Evolutionary conservation across 2,113 vertebrate species (phyloP).

Genomic region (Hippocampus zosterae): DNA sequence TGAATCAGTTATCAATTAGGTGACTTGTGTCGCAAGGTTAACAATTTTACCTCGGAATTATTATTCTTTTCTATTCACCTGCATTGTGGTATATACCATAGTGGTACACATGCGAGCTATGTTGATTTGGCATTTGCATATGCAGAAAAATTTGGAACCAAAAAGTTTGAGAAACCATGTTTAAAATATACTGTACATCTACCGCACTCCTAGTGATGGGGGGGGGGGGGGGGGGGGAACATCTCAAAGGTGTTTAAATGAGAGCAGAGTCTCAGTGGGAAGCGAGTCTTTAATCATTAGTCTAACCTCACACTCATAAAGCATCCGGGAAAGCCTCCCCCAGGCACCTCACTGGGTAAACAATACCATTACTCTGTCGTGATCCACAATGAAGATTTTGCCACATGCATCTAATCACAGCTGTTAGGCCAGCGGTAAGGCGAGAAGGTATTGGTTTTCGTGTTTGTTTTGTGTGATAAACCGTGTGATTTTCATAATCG

Average conservation of each 20-base stretch:
- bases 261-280: conserved; percentile 29
- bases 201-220: conserved; percentile 11
- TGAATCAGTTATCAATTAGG: no score
- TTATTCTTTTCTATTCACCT: no score
- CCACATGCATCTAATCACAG: conserved; percentile 57
- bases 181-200: conserved; percentile 8
- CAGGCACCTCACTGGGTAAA: conserved; percentile 52
- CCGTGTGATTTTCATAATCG: no score
- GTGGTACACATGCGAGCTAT: no score
- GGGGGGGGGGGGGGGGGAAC: conserved; percentile 24
- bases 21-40: no score
- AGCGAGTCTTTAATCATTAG: conserved; percentile 55
- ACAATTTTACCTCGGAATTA: no score
- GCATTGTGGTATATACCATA: no score
- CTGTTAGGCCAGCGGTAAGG: not conserved
- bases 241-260: conserved; percentile 26
- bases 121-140: no score
- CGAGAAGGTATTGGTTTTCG: not conserved
- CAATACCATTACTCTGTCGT: conserved; percentile 57
- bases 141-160: no score
- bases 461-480: no score
- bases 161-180: no score
- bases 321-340: conserved; percentile 47
- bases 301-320: conserved; percentile 63
- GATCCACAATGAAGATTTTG: conserved; percentile 58